Evolutionary conservation across 2,888 invertebrate genomes (phyloP), one percentile per base, ranked within the genome.

Genomic region (Brenthis hecate): DNA sequence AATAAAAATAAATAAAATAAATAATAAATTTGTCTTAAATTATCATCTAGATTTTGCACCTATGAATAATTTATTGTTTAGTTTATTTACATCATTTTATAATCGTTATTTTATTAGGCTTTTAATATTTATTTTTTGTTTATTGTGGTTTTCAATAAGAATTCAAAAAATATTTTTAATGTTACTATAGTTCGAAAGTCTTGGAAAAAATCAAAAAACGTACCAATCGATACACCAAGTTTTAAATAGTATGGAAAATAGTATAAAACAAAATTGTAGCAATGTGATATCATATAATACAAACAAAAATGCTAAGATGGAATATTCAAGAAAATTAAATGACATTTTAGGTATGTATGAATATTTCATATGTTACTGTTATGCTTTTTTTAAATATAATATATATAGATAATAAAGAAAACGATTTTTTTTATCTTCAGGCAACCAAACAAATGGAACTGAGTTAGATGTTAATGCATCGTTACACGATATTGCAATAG

Each of bases 201-300:
- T n/a, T 23, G 43, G 5, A 19, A 23, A 58, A 11, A 43, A 13
- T 3, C 19, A 58, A 48, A 47, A 48, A 14, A 36, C 19, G 43
- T 23, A 23, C 1, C 58, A 58, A 58, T 47, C 47, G 2, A 23
- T 47, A 47, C 36, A 13, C 14, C 13, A 58, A 47, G 19, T 47
- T 19, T 47, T 58, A 19, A 43, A 47, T 43, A 19, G 58, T 43
- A 23, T 58, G 47, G 58, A 58, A 48, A 58, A 47, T 16, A 19
- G 47, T 23, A 58, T 58, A 16, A 58, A 58, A 58, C 16, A 19
- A 19, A 58, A 58, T 19, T 58, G n/a, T 3, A 58, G 14, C 13
- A 36, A 58, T 23, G 47, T 23, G 1, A 58, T 23, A 43, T 58
- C 58, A 48, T 58, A 48, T 47, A 58, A 58, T 23, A 58, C 58